phyloP scores from a whole-genome alignment of 2,113 vertebrate genomes.

The Cyprinus carpio region DNA sequence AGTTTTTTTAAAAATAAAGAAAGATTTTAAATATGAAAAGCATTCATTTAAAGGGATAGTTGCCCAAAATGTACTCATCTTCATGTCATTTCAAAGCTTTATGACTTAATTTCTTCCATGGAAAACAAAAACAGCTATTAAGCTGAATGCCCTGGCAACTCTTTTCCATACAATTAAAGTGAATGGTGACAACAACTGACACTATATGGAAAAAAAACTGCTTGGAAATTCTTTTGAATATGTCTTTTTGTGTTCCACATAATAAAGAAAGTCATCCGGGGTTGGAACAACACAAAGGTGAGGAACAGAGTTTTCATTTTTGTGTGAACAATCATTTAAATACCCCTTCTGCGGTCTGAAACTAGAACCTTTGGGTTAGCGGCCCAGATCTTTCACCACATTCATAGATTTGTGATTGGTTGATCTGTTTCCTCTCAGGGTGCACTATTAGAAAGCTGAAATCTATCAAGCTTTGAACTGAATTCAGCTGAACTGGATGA shows the following conservation, averaged over 20 bases:
- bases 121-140: background rate
- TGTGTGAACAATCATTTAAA: background rate
- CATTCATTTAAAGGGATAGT: background rate
- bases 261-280: background rate
- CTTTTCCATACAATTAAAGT: background rate
- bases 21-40: background rate
- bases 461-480: conserved; percentile 6
- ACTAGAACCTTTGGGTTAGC: background rate
- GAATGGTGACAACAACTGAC: background rate
- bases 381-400: background rate
- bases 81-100: background rate
- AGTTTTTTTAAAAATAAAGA: background rate
- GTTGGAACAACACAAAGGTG: background rate
- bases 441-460: conserved; percentile 9
- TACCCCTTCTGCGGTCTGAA: background rate
- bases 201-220: background rate
- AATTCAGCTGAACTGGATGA: background rate
- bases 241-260: background rate
- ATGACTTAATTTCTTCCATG: background rate
- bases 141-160: background rate
- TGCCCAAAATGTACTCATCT: background rate
- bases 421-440: background rate
- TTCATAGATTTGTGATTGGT: background rate
- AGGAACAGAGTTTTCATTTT: background rate
- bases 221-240: background rate